Conservation (phyloP, 1,140 invertebrate species). For the Thalassaphorura encarpata region DNA sequence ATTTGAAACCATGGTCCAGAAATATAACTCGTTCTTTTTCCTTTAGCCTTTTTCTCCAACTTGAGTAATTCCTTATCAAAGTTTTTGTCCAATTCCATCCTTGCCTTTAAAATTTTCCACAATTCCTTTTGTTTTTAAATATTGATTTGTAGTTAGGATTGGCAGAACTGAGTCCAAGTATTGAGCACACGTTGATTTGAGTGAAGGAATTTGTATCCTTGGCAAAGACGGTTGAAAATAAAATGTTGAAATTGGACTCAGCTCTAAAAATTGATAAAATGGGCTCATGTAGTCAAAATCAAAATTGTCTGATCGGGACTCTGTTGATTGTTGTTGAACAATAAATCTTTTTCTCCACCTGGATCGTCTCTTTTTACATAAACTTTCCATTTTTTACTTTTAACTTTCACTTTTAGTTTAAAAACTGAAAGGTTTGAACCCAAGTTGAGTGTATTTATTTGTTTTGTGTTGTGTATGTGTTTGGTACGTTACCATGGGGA, state of each 20-base stretch:
- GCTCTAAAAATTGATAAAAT: conserved; percentile 70
- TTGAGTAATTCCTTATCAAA: conserved; percentile 62
- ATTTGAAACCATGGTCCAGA: conserved; percentile 90
- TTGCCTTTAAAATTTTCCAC: conserved; percentile 63
- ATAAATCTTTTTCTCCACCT: too few species aligned
- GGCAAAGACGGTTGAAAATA: conserved; percentile 92
- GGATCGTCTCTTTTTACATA: too few species aligned
- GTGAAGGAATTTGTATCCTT: conserved; percentile 76
- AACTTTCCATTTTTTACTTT: too few species aligned
- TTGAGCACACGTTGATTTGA: conserved; percentile 69
- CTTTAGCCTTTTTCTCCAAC: conserved; percentile 65
- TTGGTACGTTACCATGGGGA: too few species aligned
- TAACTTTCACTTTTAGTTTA: too few species aligned
- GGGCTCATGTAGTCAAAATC: too few species aligned
- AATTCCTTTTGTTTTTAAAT: conserved; percentile 50
- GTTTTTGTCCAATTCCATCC: conserved; percentile 38
- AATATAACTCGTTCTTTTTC: conserved; percentile 95
- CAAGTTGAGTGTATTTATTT: too few species aligned
- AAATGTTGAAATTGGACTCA: conserved; percentile 66
- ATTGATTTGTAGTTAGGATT: conserved; percentile 55
- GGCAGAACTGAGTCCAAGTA: conserved; percentile 77
- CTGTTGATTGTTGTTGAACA: too few species aligned
- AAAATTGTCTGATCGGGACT: too few species aligned
- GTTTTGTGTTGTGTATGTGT: too few species aligned
- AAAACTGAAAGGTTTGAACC: too few species aligned